These are phyloP conservation scores for Rhineura floridana DNA, from an alignment of 2,113 vertebrate genomes.

Conservation along the genomic window DNA sequence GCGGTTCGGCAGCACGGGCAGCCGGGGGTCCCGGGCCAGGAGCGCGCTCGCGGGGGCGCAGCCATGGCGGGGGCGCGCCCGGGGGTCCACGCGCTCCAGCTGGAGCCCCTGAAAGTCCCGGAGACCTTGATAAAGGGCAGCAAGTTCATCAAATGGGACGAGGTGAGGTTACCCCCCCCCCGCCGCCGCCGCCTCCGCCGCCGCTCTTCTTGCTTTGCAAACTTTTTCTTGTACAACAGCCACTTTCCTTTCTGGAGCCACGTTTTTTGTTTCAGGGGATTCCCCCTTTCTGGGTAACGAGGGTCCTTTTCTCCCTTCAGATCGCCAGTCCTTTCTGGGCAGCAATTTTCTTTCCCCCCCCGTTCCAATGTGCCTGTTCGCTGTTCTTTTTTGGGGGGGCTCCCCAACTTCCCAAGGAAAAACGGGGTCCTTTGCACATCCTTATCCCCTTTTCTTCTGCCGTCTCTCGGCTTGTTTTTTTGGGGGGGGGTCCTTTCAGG, in stretches of 20 bases:
- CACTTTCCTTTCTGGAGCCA: neutral
- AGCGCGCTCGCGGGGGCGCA: too few species aligned
- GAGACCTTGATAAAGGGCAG: conserved; percentile 85
- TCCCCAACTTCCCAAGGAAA: too few species aligned
- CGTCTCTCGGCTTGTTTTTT: neutral
- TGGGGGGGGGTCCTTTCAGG: neutral
- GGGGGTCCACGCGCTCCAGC: conserved; percentile 89
- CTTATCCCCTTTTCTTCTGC: too few species aligned
- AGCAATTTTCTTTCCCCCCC: neutral
- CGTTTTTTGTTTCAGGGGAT: too few species aligned
- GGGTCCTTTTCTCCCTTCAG: too few species aligned
- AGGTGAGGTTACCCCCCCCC: too few species aligned
- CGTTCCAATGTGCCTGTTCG: too few species aligned
- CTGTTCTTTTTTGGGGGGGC: too few species aligned
- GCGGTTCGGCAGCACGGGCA: neutral
- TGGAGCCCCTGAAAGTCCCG: conserved; percentile 85
- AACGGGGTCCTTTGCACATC: too few species aligned
- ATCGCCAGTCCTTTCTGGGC: too few species aligned
- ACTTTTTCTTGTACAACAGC: neutral
- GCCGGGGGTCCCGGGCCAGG: neutral
- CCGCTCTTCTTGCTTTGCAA: neutral
- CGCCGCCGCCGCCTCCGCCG: too few species aligned
- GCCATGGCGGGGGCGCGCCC: conserved; percentile 90
- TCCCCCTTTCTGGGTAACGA: neutral
- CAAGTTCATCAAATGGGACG: conserved; percentile 95